Base-by-base conservation (phyloP, 2,113 vertebrate genomes). In the Tetrax tetrax region DNA sequence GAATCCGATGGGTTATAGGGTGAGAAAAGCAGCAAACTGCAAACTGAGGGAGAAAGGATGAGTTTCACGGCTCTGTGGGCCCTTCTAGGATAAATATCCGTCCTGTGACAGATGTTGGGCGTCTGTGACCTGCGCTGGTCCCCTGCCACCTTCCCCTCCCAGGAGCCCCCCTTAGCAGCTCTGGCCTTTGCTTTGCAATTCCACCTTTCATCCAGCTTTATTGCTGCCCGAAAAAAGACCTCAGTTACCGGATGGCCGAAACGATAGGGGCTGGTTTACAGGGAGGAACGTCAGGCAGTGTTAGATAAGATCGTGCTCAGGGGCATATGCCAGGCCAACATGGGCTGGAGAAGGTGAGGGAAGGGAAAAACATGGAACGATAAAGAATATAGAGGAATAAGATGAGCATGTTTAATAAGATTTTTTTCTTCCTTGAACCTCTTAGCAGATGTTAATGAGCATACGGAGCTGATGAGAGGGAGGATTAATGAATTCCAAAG, bases 401-500 rank as follows among this genome's bases (percentile, higher is more conserved):
- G 86, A 95, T 61, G 91, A 93, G 94, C 74, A 41, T 9, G 28
- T 84, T 94, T 94, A 96, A 96, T 92, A 95, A 94, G 86, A 93
- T 90, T 96, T 94, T 43, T 43, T 95, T 93, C 74, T 95, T 92
- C 90, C 93, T 89, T 89, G 94, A 97, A 96, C 93, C 93, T 93
- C 87, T 94, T 92, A 97, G 93, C 87, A 80, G 90, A 92, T 91
- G 81, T 91, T 96, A 96, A 90, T 91, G 95, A 94, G 93, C 90
- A 87, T 70, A 93, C 27, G 9, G 91, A 92, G 78, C 91, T 96
- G 95, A 91, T 96, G 96, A 92, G 95, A 95, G 87, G 89, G 77
- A 96, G 93, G 91, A 91, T 96, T 95, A 96, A 96, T 96, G 93
- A 96, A 91, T 95, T 93, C 95, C 95, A 95, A 95, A 97, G 95